A percentile compares a stretch with the other conserved stretches of the same genome.
These are phyloP conservation scores for Malurus elegans DNA, from an alignment of 2,113 vertebrate species.

Conservation along the genomic window DNA sequence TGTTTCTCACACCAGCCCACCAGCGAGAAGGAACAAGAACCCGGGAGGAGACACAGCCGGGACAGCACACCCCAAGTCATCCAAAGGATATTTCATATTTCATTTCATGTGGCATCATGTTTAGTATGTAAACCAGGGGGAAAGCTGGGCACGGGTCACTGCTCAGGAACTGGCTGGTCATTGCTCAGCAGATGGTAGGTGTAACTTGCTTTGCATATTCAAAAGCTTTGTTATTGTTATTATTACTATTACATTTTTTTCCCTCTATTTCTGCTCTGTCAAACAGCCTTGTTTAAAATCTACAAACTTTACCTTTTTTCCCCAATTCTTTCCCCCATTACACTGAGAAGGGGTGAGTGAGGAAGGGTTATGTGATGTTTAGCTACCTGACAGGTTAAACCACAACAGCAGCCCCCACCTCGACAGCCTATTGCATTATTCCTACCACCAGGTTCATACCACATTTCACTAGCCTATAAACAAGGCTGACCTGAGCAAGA, in stretches of 20 bases:
- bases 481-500: not conserved
- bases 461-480: not conserved
- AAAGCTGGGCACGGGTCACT: not conserved
- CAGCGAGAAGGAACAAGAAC: not conserved
- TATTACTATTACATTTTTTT: not conserved
- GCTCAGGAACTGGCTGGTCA: not conserved
- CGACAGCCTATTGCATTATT: not conserved
- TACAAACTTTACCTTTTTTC: not conserved
- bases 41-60: not conserved
- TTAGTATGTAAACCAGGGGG: not conserved
- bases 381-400: not conserved
- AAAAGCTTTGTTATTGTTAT: not conserved
- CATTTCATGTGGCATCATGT: not conserved
- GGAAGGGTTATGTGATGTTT: not conserved
- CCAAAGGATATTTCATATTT: not conserved
- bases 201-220: not conserved
- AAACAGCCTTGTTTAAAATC: not conserved
- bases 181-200: not conserved
- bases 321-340: not conserved
- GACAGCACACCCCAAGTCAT: not conserved
- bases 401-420: accelerated
- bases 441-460: not conserved
- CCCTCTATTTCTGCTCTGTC: not conserved
- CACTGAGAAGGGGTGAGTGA: not conserved
- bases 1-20: not conserved